Evolutionary conservation across 2,797 vertebrate genomes (phyloP).

Genomic region (Clarias laeviceps): DNA sequence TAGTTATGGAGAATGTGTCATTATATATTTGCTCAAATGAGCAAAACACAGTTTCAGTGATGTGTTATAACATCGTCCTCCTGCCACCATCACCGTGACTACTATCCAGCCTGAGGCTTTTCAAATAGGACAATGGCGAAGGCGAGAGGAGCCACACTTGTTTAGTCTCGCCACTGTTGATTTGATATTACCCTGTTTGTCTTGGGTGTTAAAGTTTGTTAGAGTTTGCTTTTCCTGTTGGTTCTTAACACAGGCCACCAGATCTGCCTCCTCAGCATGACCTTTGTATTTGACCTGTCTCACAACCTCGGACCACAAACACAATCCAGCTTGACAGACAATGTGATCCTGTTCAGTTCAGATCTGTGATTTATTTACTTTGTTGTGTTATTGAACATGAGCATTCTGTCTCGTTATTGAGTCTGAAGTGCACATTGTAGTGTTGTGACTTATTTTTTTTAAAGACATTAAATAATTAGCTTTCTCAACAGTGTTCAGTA

Average conservation of each 20-base stretch:
- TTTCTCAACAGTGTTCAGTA: conserved; percentile 62
- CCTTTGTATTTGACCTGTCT: conserved; percentile 67
- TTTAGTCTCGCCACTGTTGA: conserved; percentile 46
- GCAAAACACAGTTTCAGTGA: background rate
- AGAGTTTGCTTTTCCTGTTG: conserved; percentile 63
- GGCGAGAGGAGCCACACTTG: conserved; percentile 48
- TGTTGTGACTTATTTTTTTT: background rate
- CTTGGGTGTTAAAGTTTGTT: conserved; percentile 39
- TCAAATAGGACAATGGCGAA: conserved; percentile 37
- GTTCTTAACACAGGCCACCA: conserved; percentile 57
- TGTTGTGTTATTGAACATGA: background rate
- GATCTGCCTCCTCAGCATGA: conserved; percentile 53
- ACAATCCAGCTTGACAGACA: conserved; percentile 55
- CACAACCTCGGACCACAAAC: conserved; percentile 71
- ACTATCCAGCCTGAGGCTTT: conserved; percentile 47
- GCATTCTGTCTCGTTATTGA: background rate
- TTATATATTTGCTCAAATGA: background rate
- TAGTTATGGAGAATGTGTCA: background rate
- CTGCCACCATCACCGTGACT: background rate
- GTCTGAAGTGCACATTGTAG: background rate
- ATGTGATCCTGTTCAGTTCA: background rate
- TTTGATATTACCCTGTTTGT: conserved; percentile 57
- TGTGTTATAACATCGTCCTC: conserved; percentile 3
- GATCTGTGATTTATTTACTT: background rate
- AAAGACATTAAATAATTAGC: background rate